Percentiles rank a stretch among this genome's conserved stretches.
phyloP scores from a whole-genome alignment of 1,140 invertebrate genomes.

The Homalodisca vitripennis region DNA sequence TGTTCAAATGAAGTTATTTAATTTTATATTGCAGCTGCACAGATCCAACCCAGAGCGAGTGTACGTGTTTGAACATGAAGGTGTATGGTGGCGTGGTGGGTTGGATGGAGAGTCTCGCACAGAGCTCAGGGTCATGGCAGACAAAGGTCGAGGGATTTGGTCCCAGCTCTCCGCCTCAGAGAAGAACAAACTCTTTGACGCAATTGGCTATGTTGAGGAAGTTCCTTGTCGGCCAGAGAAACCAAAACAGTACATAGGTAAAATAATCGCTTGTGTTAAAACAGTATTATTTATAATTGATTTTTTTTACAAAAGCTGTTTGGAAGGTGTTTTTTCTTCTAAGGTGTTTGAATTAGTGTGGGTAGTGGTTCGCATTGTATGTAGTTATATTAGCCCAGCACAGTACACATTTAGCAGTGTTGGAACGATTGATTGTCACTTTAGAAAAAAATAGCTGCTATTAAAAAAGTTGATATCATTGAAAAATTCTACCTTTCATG shows the following conservation, averaged over 20 bases:
- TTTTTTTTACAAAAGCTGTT: too few species aligned
- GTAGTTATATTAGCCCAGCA: too few species aligned
- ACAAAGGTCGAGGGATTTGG: constrained; percentile 58
- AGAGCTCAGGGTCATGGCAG: constrained; percentile 44
- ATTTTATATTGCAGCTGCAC: constrained; percentile 50
- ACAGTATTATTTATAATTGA: too few species aligned
- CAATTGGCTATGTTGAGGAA: constrained; percentile 56
- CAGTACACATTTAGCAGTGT: too few species aligned
- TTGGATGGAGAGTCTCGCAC: constrained; percentile 43
- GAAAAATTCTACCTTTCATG: too few species aligned
- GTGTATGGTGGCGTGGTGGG: constrained; percentile 53
- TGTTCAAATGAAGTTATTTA: constrained; percentile 12
- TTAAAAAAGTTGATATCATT: too few species aligned
- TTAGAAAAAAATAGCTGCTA: too few species aligned
- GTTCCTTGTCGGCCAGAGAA: constrained; percentile 49
- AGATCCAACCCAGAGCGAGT: constrained; percentile 57
- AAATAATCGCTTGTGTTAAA: constrained; percentile 6
- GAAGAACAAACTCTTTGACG: constrained; percentile 60
- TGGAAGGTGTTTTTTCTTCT: too few species aligned
- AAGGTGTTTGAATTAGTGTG: too few species aligned
- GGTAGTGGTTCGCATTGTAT: too few species aligned
- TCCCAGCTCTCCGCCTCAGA: constrained; percentile 66
- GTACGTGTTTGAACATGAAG: constrained; percentile 52
- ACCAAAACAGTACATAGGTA: constrained; percentile 58
- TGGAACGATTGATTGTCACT: too few species aligned